A percentile compares a stretch with the other conserved stretches of the same genome.
phyloP scores from a whole-genome alignment of 1,140 invertebrate species.

The Eciton burchellii region DNA sequence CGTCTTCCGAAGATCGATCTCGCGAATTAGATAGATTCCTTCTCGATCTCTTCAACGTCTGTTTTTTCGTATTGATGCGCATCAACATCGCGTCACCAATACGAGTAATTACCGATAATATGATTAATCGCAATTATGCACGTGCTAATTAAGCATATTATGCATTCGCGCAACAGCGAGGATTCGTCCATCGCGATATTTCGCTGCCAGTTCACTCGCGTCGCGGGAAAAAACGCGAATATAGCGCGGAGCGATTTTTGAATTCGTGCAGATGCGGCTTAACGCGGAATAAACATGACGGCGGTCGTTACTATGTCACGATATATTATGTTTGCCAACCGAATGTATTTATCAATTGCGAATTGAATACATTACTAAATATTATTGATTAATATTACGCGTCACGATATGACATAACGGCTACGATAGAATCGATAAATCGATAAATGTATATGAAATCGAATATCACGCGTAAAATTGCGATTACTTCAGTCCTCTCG shows the following conservation, averaged over 20 bases:
- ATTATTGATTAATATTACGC: not conserved
- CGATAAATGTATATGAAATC: not conserved
- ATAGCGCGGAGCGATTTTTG: not conserved
- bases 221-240: not conserved
- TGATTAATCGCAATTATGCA: not conserved
- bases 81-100: not conserved
- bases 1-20: too few relatives aligned
- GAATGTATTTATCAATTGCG: not conserved
- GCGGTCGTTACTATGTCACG: not conserved
- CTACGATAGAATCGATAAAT: not conserved
- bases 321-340: not conserved
- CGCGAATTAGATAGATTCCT: not conserved
- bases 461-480: too few relatives aligned
- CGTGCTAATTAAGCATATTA: slow-evolving; percentile 26
- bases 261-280: not conserved
- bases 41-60: not conserved
- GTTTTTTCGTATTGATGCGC: not conserved
- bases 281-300: slow-evolving; percentile 3
- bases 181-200: not conserved
- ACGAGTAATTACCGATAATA: slow-evolving; percentile 50
- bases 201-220: not conserved
- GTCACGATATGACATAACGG: not conserved
- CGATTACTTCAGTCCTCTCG: too few relatives aligned
- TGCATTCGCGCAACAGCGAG: not conserved
- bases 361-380: not conserved